These are phyloP conservation scores for Rhyacichthys aspro DNA, from an alignment of 2,797 vertebrate genomes.

Conservation along the genomic window DNA sequence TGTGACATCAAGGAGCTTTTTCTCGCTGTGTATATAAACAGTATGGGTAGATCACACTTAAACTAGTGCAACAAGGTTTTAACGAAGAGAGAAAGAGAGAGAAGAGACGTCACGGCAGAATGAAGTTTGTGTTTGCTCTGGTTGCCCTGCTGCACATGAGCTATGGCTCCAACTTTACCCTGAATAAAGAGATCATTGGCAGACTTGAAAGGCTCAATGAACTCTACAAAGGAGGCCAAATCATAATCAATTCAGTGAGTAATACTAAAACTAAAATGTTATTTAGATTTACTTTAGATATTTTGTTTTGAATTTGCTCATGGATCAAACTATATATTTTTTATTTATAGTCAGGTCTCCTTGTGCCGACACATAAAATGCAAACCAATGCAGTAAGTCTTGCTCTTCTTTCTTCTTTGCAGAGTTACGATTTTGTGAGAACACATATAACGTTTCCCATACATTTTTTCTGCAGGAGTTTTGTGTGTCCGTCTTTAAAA, in stretches of 20 bases:
- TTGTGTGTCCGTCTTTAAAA: slow-evolving; percentile 13
- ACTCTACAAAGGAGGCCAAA: fast-evolving
- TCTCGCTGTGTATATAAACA: slow-evolving; percentile 33
- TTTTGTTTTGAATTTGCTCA: background rate
- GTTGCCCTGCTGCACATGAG: slow-evolving; percentile 40
- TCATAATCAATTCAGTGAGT: slow-evolving; percentile 49
- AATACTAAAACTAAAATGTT: background rate
- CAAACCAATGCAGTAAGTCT: slow-evolving; percentile 3
- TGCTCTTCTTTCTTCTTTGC: background rate
- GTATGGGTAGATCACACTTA: slow-evolving; percentile 23
- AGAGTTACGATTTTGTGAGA: too few species aligned
- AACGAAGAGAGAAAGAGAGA: slow-evolving; percentile 24
- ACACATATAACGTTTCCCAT: background rate
- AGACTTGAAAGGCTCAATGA: fast-evolving
- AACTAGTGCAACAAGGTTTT: slow-evolving; percentile 1
- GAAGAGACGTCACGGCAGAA: slow-evolving; percentile 18
- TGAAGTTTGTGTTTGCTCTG: slow-evolving; percentile 45
- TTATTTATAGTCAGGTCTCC: background rate
- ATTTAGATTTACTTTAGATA: background rate
- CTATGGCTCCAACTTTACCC: fast-evolving
- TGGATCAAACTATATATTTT: background rate
- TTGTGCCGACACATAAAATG: fast-evolving
- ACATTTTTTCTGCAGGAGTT: background rate
- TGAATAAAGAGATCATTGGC: fast-evolving
- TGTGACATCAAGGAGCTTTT: slow-evolving; percentile 33